phyloP scores from a whole-genome alignment of 1,140 invertebrate species.

The Eupeodes corollae region DNA sequence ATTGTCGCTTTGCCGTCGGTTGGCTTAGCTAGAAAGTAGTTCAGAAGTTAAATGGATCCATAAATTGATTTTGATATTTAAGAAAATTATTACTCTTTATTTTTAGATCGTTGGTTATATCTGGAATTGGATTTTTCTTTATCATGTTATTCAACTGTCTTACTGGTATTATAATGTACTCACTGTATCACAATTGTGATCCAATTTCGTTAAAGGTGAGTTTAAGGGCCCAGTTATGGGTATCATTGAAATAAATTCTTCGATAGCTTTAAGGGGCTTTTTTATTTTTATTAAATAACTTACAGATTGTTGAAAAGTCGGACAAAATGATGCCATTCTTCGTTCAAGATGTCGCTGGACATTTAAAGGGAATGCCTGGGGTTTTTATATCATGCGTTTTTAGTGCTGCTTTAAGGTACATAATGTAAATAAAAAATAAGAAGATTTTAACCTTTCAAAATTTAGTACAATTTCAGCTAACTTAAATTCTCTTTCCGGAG shows the following conservation, averaged over 20 bases:
- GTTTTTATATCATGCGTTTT: constrained; percentile 58
- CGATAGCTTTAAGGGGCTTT: too few relatives aligned
- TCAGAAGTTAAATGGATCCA: too few relatives aligned
- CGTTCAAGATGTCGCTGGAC: constrained; percentile 49
- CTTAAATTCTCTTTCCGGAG: constrained; percentile 62
- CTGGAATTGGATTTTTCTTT: neutral
- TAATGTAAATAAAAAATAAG: too few relatives aligned
- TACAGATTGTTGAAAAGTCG: constrained; percentile 33
- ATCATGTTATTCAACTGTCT: neutral
- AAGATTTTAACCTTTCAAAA: too few relatives aligned
- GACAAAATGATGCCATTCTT: constrained; percentile 50
- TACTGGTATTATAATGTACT: neutral
- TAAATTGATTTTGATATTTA: too few relatives aligned
- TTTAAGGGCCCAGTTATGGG: neutral
- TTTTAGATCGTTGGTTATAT: neutral
- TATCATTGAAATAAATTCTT: too few relatives aligned
- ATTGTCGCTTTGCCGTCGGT: constrained; percentile 25
- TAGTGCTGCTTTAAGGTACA: constrained; percentile 46
- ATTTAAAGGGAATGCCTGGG: constrained; percentile 48
- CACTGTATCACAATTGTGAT: neutral
- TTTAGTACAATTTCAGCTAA: constrained; percentile 55
- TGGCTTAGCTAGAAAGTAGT: constrained; percentile 21
- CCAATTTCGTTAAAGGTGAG: neutral
- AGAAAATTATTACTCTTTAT: too few relatives aligned
- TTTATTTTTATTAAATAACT: too few relatives aligned